Conservation (phyloP, 1,140 invertebrate genomes). For the Gonatopus flavifemur region DNA sequence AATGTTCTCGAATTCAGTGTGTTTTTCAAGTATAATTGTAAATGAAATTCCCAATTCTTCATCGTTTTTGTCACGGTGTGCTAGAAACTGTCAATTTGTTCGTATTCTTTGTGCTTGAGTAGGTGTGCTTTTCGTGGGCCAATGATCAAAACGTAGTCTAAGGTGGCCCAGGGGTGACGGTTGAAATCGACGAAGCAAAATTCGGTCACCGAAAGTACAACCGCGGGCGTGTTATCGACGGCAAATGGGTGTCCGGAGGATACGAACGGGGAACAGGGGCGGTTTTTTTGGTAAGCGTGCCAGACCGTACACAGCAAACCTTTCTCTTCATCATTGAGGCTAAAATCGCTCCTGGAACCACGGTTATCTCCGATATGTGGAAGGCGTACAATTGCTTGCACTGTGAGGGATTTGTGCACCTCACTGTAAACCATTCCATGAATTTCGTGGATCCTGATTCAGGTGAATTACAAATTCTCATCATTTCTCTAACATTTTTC, state of each 20-base stretch:
- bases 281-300: conserved; percentile 19
- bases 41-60: too few species aligned
- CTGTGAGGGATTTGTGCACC: conserved; percentile 18
- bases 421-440: too few species aligned
- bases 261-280: conserved; percentile 15
- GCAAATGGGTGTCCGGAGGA: conserved; percentile 51
- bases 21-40: too few species aligned
- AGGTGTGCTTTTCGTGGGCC: too few species aligned
- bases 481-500: not conserved
- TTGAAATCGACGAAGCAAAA: conserved; percentile 34
- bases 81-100: too few species aligned
- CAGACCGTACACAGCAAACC: conserved; percentile 12
- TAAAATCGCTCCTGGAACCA: conserved; percentile 25
- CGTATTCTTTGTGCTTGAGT: too few species aligned
- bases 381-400: conserved; percentile 19
- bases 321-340: conserved; percentile 17
- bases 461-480: too few species aligned
- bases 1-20: too few species aligned
- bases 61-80: too few species aligned
- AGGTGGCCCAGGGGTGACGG: conserved; percentile 16
- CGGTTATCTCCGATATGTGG: conserved; percentile 29
- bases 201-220: conserved; percentile 32
- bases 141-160: too few species aligned
- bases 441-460: conserved; percentile 28
- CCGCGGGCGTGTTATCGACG: conserved; percentile 19